Conservation (phyloP, 2,113 vertebrate species). For the Lepisosteus oculatus region DNA sequence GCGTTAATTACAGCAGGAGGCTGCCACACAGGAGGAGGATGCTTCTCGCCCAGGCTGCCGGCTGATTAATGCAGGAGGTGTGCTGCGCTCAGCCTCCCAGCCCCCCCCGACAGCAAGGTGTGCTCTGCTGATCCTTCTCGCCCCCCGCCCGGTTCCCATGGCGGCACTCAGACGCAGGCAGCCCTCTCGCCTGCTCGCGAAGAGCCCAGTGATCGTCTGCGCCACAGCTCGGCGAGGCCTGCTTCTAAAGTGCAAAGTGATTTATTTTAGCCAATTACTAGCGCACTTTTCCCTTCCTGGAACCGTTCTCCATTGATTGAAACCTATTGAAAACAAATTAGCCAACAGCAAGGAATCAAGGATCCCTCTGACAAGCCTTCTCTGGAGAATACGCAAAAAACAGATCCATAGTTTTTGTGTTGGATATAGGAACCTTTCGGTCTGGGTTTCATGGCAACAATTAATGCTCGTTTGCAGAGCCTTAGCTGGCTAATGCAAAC, state of each 20-base stretch:
- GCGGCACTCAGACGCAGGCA: neutral
- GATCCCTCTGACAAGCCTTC: conserved; percentile 36
- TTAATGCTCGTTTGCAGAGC: conserved; percentile 45
- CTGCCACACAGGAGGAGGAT: conserved; percentile 5
- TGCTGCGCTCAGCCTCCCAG: neutral
- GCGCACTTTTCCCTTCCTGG: conserved; percentile 57
- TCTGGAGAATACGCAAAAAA: conserved; percentile 5
- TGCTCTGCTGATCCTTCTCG: neutral
- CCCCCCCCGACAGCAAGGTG: neutral
- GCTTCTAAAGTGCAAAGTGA: conserved; percentile 52
- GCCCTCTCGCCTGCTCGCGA: conserved; percentile 22
- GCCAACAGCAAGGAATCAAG: conserved; percentile 53
- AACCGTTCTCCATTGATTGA: conserved; percentile 72
- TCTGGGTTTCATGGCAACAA: conserved; percentile 24
- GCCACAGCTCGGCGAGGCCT: conserved; percentile 15
- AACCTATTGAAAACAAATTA: conserved; percentile 84
- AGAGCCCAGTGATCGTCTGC: conserved; percentile 35
- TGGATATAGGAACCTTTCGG: conserved; percentile 33
- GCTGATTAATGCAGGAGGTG: conserved; percentile 14
- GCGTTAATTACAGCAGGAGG: conserved; percentile 2
- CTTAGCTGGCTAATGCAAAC: conserved; percentile 37
- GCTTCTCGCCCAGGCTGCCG: neutral
- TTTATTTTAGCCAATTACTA: conserved; percentile 77
- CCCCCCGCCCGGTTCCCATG: neutral
- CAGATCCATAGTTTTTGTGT: conserved; percentile 37